phyloP scores from a whole-genome alignment of 2,888 invertebrate species.

The Caenorhabditis sulstoni region DNA sequence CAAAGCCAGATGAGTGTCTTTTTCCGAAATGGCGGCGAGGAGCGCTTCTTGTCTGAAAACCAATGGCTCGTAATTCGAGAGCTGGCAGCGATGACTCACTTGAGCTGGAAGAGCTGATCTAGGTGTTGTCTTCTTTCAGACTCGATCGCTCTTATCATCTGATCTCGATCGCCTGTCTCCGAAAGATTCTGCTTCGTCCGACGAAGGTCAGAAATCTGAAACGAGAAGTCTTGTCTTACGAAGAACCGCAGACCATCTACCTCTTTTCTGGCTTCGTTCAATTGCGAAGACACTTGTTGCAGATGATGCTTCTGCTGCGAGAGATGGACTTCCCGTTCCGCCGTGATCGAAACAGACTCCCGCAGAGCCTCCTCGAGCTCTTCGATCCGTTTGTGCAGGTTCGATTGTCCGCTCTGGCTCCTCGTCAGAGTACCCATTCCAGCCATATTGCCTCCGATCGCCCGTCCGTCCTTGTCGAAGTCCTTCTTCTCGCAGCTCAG shows the following conservation, averaged over 20 bases:
- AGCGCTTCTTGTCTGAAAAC: conserved; percentile 89
- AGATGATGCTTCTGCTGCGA: conserved; percentile 82
- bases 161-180: conserved; percentile 84
- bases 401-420: conserved; percentile 19
- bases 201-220: conserved; percentile 44
- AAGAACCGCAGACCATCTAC: no score
- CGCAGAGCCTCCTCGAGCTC: conserved; percentile 90
- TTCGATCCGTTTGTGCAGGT: conserved; percentile 83
- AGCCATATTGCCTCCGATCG: conserved; percentile 5
- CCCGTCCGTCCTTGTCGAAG: conserved; percentile 17
- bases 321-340: conserved; percentile 83
- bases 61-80: no score
- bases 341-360: conserved; percentile 86
- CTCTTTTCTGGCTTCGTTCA: conserved; percentile 49
- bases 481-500: conserved; percentile 33
- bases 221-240: background rate
- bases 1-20: conserved; percentile 90
- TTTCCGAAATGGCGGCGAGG: conserved; percentile 89
- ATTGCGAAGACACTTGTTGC: conserved; percentile 58
- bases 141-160: conserved; percentile 84
- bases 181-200: conserved; percentile 38
- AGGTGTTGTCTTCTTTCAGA: conserved; percentile 86
- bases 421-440: conserved; percentile 35
- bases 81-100: no score
- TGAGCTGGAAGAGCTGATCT: conserved; percentile 88